phyloP scores from a whole-genome alignment of 1,140 invertebrate genomes.

The Sipha flava region DNA sequence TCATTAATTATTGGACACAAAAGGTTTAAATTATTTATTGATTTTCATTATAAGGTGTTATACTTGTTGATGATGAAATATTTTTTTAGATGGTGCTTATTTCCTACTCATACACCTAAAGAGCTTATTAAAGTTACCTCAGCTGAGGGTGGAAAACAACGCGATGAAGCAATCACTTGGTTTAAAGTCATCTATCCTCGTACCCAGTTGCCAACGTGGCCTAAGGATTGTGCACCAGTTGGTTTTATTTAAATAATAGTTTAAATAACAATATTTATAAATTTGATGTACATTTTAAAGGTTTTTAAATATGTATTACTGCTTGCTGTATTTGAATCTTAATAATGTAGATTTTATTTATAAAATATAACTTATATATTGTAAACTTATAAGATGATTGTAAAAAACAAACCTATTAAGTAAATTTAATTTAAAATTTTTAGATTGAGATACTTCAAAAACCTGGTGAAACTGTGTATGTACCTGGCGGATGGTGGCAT shows the following conservation, averaged over 20 bases:
- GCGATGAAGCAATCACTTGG: slow-evolving; percentile 97
- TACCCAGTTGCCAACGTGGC: slow-evolving; percentile 82
- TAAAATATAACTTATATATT: no score
- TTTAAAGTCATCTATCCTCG: slow-evolving; percentile 94
- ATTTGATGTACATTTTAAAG: no score
- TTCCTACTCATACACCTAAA: slow-evolving; percentile 93
- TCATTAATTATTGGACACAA: slow-evolving; percentile 92
- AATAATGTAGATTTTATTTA: no score
- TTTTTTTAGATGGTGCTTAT: slow-evolving; percentile 81
- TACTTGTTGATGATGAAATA: neutral
- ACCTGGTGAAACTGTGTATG: slow-evolving; percentile 96
- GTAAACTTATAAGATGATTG: no score
- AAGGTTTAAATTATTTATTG: slow-evolving; percentile 49
- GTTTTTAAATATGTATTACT: no score
- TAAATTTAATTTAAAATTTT: no score
- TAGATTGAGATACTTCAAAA: slow-evolving; percentile 92
- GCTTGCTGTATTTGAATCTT: no score
- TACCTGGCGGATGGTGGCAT: slow-evolving; percentile 98
- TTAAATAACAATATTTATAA: neutral
- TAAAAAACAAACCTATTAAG: no score
- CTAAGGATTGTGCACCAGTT: slow-evolving; percentile 79
- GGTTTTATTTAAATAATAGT: slow-evolving; percentile 30
- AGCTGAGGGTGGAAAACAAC: slow-evolving; percentile 85
- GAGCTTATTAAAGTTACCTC: slow-evolving; percentile 86
- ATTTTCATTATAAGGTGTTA: neutral